Conservation (phyloP, 2,113 vertebrate species). For the Lipotes vexillifer region DNA sequence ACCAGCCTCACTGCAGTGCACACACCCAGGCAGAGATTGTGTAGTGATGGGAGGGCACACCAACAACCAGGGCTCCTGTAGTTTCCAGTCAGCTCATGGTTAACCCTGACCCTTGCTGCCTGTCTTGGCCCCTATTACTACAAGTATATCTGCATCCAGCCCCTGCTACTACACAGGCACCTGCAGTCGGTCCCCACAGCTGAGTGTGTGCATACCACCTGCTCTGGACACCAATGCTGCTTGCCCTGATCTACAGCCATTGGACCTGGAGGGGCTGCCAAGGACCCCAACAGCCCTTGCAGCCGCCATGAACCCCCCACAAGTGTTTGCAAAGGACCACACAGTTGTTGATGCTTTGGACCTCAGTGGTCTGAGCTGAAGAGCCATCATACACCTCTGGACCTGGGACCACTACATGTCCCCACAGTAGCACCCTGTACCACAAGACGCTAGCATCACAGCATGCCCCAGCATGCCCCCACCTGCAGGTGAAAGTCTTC, state of each 20-base stretch:
- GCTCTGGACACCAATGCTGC: background rate
- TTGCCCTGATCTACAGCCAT: background rate
- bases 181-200: background rate
- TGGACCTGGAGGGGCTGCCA: background rate
- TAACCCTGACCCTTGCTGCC: background rate
- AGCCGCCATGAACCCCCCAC: background rate
- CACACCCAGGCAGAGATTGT: background rate
- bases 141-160: background rate
- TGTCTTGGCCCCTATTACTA: background rate
- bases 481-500: too few species aligned
- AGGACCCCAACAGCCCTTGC: background rate
- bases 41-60: background rate
- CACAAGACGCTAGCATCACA: too few species aligned
- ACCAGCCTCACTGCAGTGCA: background rate
- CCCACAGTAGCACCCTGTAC: too few species aligned
- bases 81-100: background rate
- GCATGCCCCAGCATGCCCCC: too few species aligned
- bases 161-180: background rate
- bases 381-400: too few species aligned
- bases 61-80: background rate
- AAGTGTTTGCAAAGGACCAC: background rate
- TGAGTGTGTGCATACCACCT: background rate
- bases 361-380: too few species aligned
- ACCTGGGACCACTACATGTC: too few species aligned
- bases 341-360: background rate